phyloP scores from a whole-genome alignment of 2,888 invertebrate species.

The Drosophila mercatorum region DNA sequence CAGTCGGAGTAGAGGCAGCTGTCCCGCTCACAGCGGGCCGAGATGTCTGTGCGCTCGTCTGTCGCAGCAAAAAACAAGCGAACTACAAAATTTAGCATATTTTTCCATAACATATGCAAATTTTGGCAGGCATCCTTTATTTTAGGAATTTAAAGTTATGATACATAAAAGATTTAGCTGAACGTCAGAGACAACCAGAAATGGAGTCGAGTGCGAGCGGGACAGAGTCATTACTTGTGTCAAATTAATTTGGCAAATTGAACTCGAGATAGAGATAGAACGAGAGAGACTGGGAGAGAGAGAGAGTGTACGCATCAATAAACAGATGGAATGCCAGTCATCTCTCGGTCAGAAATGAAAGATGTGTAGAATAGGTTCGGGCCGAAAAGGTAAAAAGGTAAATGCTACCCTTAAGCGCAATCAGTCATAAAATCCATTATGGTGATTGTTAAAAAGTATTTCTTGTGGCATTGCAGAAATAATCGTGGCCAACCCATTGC shows the following conservation, averaged over 20 bases:
- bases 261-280: constrained; percentile 15
- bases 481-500: constrained; percentile 48
- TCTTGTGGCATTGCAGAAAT: constrained; percentile 59
- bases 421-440: constrained; percentile 57
- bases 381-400: constrained; percentile 56
- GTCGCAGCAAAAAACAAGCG: constrained; percentile 24
- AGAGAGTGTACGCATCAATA: constrained; percentile 31
- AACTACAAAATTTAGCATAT: constrained; percentile 53
- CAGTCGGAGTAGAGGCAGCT: constrained; percentile 13
- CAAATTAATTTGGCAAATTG: constrained; percentile 73
- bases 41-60: constrained; percentile 5
- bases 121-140: constrained; percentile 29
- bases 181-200: background rate
- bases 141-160: constrained; percentile 25
- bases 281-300: background rate
- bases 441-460: constrained; percentile 67
- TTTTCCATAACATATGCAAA: constrained; percentile 54
- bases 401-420: constrained; percentile 46
- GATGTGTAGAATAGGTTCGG: constrained; percentile 29
- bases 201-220: background rate
- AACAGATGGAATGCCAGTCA: constrained; percentile 42
- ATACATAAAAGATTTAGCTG: constrained; percentile 4
- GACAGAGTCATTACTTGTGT: constrained; percentile 27
- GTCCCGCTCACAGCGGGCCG: constrained; percentile 28
- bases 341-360: constrained; percentile 14